Percentiles rank a stretch among this genome's conserved stretches.
phyloP scores from a whole-genome alignment of 1,140 invertebrate species.

The Ericerus pela region DNA sequence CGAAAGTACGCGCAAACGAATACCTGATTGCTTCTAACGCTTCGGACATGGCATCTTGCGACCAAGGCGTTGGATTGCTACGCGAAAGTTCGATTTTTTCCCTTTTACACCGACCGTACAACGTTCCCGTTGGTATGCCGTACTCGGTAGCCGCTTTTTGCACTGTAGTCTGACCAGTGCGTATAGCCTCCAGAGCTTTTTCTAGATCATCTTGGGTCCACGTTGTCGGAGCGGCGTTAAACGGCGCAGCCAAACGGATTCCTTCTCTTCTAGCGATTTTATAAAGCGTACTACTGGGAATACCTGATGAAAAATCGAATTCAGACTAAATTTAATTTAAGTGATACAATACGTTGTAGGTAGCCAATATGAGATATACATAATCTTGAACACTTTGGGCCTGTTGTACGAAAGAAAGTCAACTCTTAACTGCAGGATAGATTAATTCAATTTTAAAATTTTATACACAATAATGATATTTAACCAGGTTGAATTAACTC shows the following conservation, averaged over 20 bases:
- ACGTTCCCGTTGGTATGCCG: constrained; percentile 67
- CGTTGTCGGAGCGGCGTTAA: constrained; percentile 77
- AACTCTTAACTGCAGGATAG: too few relatives aligned
- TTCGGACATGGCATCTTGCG: constrained; percentile 75
- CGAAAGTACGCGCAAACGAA: constrained; percentile 16
- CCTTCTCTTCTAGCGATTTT: constrained; percentile 78
- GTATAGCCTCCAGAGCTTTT: constrained; percentile 64
- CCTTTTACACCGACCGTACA: constrained; percentile 72
- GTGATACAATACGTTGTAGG: neutral
- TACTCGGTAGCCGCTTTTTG: constrained; percentile 69
- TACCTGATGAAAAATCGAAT: constrained; percentile 36
- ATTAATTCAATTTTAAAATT: too few relatives aligned
- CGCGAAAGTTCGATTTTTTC: constrained; percentile 74
- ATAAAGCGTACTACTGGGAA: constrained; percentile 75
- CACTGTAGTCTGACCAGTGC: constrained; percentile 64
- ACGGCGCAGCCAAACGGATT: constrained; percentile 68
- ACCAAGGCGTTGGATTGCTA: constrained; percentile 75
- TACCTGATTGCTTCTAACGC: constrained; percentile 73
- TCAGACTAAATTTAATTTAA: too few relatives aligned
- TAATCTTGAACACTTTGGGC: neutral
- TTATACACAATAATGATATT: too few relatives aligned
- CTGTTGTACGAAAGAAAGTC: too few relatives aligned
- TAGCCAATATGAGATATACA: neutral
- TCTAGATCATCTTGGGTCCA: constrained; percentile 71
- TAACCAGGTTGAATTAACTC: too few relatives aligned